phyloP scores from a whole-genome alignment of 1,140 invertebrate genomes.

The Thrips palmi region DNA sequence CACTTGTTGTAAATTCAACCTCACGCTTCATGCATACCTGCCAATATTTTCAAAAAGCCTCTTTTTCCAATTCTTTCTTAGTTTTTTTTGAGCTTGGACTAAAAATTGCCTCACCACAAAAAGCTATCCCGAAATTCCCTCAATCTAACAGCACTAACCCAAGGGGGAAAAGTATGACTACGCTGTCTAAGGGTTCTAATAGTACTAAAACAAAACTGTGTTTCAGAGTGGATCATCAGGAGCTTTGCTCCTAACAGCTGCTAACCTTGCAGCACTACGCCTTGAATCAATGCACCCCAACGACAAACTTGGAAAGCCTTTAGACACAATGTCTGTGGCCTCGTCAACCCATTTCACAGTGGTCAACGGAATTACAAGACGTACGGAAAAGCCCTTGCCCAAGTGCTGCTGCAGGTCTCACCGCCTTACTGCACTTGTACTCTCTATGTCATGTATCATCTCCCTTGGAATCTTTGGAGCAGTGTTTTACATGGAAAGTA shows the following conservation, averaged over 20 bases:
- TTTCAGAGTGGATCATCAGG: constrained; percentile 59
- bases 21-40: too few relatives aligned
- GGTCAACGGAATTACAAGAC: constrained; percentile 54
- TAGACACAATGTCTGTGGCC: constrained; percentile 51
- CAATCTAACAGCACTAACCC: too few relatives aligned
- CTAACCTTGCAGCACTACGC: constrained; percentile 46
- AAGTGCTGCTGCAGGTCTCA: constrained; percentile 54
- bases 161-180: too few relatives aligned
- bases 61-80: not conserved
- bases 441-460: constrained; percentile 58
- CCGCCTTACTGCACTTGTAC: constrained; percentile 56
- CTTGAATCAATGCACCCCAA: constrained; percentile 28
- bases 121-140: too few relatives aligned
- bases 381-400: constrained; percentile 20
- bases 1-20: too few relatives aligned
- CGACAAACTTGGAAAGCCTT: constrained; percentile 16
- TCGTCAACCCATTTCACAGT: constrained; percentile 73
- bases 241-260: constrained; percentile 52
- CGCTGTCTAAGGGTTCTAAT: too few relatives aligned
- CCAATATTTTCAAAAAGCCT: too few relatives aligned
- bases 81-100: not conserved
- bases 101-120: too few relatives aligned
- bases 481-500: constrained; percentile 36
- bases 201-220: constrained; percentile 9
- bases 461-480: constrained; percentile 54